These are phyloP conservation scores for Oplegnathus fasciatus DNA, from an alignment of 2,113 vertebrate genomes.

Conservation along the genomic window DNA sequence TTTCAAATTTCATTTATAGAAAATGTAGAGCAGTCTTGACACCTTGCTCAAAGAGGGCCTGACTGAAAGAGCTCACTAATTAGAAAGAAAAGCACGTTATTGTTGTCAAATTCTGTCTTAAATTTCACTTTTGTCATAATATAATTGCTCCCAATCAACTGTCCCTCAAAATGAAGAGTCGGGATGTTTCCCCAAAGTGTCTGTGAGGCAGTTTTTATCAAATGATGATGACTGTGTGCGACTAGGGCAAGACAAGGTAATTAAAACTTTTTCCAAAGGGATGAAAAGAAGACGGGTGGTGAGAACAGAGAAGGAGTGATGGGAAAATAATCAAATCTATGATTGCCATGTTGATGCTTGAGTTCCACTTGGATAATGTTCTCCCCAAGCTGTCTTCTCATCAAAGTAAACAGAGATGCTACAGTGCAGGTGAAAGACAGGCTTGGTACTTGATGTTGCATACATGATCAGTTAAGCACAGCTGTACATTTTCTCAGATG, in stretches of 20 bases:
- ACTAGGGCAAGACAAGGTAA: neutral
- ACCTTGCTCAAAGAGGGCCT: neutral
- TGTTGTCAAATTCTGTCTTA: neutral
- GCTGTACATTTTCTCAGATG: neutral
- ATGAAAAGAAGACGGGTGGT: constrained; percentile 4
- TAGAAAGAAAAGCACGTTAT: neutral
- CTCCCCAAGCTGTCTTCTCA: neutral
- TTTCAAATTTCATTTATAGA: neutral
- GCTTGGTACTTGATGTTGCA: neutral
- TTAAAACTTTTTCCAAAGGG: constrained; percentile 1
- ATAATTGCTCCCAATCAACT: constrained; percentile 4
- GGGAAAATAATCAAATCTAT: constrained; percentile 16
- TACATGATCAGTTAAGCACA: neutral
- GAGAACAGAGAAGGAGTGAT: neutral
- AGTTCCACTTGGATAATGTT: constrained; percentile 16
- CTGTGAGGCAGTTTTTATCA: constrained; percentile 27
- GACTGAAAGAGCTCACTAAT: neutral
- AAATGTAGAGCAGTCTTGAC: neutral
- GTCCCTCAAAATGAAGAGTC: constrained; percentile 11
- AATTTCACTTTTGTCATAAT: neutral
- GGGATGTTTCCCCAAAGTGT: constrained; percentile 31
- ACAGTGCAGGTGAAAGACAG: neutral
- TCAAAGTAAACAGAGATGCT: neutral
- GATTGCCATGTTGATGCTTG: neutral
- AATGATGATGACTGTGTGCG: constrained; percentile 32